Evolutionary conservation across 2,797 vertebrate genomes (phyloP), one percentile per base, ranked within the genome.

Genomic region (Leptatherina wallacei): DNA sequence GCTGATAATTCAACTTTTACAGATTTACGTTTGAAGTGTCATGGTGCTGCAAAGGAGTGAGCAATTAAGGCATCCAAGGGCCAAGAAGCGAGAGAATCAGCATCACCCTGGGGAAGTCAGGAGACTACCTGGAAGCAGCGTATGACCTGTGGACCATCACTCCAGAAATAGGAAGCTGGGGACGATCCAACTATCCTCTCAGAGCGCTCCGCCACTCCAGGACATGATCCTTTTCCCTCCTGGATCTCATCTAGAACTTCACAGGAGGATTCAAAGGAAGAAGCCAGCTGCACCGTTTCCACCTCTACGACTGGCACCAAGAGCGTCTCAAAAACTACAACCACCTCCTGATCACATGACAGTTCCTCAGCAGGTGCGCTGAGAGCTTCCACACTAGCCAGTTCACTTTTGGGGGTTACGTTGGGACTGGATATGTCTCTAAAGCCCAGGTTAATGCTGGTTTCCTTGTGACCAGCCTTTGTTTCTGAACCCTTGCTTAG

Each of bases 111-210:
- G 57, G 61, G 62, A 65, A 71, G 75, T 82, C 71, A 27, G 77
- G 52, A 84, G 83, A 78, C 88, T 94, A 94, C 94, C 94, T 94
- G 90, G 80, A 86, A 93, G 83, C 92, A 90, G 76, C 86, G 89
- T 75, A 90, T 82, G 88, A 93, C 90, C 82, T 77, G 82, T 16
- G 90, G 91, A 79, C 82, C 89, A 44, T 83, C 68, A 32, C 89
- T 89, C 82, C 78, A 84, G 81, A 89, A 89, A 91, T 71, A 88
- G 63, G 85, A 87, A 85, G 88, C 89, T 3, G 80, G 82, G 29
- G 85, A 90, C 64, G 73, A 82, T 84, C 85, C 91, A 32, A 64
- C 70, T 79, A 84, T 79, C 75, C 55, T 80, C 65, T 77, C 80
- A 33, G 83, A 85, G 69, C 24, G 12, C 71, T 83, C 61, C 1